Conservation (phyloP, 1,140 invertebrate species). For the Vollenhovia emeryi region DNA sequence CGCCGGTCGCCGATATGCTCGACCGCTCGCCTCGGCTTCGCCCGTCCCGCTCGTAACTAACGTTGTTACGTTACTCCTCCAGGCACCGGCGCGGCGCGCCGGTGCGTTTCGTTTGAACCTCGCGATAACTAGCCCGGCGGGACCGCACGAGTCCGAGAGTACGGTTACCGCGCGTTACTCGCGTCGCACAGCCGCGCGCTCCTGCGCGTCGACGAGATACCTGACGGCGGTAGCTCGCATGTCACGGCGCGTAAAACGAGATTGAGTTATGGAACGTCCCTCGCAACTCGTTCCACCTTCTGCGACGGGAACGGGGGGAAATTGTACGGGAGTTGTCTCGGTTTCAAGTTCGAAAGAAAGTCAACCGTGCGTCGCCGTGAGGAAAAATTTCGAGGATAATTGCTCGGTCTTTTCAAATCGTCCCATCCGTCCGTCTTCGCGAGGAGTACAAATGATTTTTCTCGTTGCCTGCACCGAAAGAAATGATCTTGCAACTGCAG, state of each 20-base stretch:
- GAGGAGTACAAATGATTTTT: not conserved
- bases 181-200: constrained; percentile 2
- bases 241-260: not conserved
- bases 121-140: constrained; percentile 33
- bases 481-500: no score
- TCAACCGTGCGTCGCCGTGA: not conserved
- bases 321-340: not conserved
- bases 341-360: not conserved
- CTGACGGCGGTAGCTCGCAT: not conserved
- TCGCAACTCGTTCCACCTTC: not conserved
- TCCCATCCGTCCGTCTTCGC: not conserved
- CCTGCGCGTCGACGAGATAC: not conserved
- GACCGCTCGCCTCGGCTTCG: constrained; percentile 5
- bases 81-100: not conserved
- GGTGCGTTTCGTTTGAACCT: constrained; percentile 11
- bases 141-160: constrained; percentile 10
- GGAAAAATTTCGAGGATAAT: not conserved
- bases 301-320: not conserved
- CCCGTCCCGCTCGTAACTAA: constrained; percentile 19
- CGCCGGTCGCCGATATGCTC: constrained; percentile 44
- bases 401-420: not conserved
- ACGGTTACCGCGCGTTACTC: constrained; percentile 26
- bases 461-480: not conserved
- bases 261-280: not conserved
- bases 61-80: constrained; percentile 12